A percentile compares a stretch with the other conserved stretches of the same genome.
Evolutionary conservation across 2,113 vertebrate genomes (phyloP).

Genomic region (Taurulus bubalis): DNA sequence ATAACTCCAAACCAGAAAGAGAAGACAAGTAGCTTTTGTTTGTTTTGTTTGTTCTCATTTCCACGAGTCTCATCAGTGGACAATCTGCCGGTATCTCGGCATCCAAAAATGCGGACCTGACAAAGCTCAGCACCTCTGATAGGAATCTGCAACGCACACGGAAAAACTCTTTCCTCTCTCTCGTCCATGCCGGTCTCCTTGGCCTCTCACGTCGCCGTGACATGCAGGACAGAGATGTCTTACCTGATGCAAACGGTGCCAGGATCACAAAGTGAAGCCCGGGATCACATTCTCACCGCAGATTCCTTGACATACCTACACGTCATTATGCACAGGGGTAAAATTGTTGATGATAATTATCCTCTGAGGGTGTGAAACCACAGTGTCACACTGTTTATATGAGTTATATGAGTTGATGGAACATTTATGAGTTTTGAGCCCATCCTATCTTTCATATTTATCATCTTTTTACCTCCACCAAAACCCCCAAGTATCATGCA

Average conservation of each 20-base stretch:
- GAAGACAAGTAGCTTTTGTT: neutral
- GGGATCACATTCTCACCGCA: slow-evolving; percentile 25
- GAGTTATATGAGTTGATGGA: slow-evolving; percentile 25
- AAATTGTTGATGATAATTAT: slow-evolving; percentile 36
- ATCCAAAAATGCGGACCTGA: slow-evolving; percentile 52
- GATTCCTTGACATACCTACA: slow-evolving; percentile 4
- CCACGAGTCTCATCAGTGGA: slow-evolving; percentile 42
- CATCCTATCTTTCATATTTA: no score
- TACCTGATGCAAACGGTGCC: slow-evolving; percentile 15
- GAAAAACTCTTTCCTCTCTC: slow-evolving; percentile 41
- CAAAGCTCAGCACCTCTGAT: slow-evolving; percentile 70
- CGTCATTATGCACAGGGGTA: slow-evolving; percentile 9
- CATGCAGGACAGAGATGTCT: slow-evolving; percentile 22
- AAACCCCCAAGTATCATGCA: neutral
- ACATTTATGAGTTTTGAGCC: slow-evolving; percentile 3
- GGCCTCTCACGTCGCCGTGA: slow-evolving; percentile 39
- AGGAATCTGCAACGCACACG: slow-evolving; percentile 70
- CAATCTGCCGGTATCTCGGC: slow-evolving; percentile 54
- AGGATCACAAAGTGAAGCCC: slow-evolving; percentile 15
- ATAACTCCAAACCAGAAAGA: slow-evolving; percentile 1
- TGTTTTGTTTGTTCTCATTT: slow-evolving; percentile 12
- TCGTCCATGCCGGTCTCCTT: slow-evolving; percentile 53
- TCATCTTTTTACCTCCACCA: no score
- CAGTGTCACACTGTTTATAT: slow-evolving; percentile 47
- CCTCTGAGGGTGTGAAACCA: slow-evolving; percentile 45